Conservation (phyloP, 2,888 invertebrate genomes). For the Strigamia transsilvanica region DNA sequence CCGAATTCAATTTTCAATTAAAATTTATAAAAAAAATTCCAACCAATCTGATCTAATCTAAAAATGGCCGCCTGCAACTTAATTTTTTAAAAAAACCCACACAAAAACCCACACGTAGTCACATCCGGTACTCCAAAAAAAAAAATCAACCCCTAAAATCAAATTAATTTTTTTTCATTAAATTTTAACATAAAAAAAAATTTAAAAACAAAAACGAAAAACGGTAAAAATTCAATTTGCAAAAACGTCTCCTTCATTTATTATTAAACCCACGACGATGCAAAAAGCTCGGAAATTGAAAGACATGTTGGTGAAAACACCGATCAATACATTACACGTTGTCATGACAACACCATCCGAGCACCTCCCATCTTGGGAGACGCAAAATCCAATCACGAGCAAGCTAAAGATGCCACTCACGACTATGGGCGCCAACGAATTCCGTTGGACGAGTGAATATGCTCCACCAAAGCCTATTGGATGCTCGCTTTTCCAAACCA, state of each 20-base stretch:
- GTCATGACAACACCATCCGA: constrained; percentile 35
- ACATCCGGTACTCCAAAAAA: no score
- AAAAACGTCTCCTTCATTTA: background rate
- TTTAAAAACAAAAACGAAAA: background rate
- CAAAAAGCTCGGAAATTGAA: background rate
- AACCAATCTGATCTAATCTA: no score
- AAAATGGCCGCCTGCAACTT: no score
- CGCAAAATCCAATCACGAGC: constrained; percentile 35
- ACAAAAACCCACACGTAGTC: no score
- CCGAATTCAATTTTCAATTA: background rate
- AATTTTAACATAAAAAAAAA: background rate
- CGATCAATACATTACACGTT: constrained; percentile 23
- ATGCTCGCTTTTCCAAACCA: constrained; percentile 13
- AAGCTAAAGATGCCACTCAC: constrained; percentile 36
- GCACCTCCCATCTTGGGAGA: constrained; percentile 40
- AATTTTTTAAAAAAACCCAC: no score
- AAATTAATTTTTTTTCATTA: no score
- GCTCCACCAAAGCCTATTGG: constrained; percentile 11
- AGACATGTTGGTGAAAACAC: constrained; percentile 39
- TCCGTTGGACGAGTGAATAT: constrained; percentile 42
- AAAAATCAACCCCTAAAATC: no score
- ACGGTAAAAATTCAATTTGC: background rate
- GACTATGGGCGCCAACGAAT: constrained; percentile 14
- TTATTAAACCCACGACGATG: constrained; percentile 11
- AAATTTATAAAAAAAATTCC: background rate